Conservation (phyloP, 2,888 invertebrate genomes). For the Lycophotia porphyrea region DNA sequence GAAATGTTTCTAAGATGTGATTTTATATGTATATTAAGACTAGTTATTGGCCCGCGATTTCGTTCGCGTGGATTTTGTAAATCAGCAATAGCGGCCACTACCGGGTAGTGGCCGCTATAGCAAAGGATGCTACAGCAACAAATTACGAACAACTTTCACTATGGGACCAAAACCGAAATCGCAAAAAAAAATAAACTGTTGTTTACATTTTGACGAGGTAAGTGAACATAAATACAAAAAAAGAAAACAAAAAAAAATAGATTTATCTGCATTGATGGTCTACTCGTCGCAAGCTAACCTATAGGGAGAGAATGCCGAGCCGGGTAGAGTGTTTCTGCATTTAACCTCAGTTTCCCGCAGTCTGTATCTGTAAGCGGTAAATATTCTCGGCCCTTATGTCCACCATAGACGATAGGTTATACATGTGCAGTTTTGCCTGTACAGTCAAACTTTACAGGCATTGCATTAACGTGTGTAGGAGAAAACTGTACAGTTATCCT, state of each 20-base stretch:
- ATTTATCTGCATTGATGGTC: background rate
- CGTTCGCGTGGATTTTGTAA: background rate
- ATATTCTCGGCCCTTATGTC: background rate
- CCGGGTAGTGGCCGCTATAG: too few relatives aligned
- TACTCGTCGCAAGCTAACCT: background rate
- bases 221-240: too few relatives aligned
- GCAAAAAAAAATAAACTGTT: too few relatives aligned
- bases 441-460: too few relatives aligned
- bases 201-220: too few relatives aligned
- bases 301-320: background rate
- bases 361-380: background rate
- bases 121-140: too few relatives aligned
- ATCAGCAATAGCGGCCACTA: background rate
- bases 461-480: too few relatives aligned
- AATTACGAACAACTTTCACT: too few relatives aligned
- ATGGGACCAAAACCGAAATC: too few relatives aligned
- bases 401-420: background rate
- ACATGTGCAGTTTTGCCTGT: background rate
- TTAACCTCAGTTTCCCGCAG: background rate
- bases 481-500: too few relatives aligned
- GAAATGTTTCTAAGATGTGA: background rate
- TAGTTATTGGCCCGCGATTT: background rate
- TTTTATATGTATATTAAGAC: background rate
- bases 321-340: background rate
- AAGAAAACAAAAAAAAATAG: conserved; percentile 12